phyloP scores from a whole-genome alignment of 2,113 vertebrate species.

The Symphodus melops region DNA sequence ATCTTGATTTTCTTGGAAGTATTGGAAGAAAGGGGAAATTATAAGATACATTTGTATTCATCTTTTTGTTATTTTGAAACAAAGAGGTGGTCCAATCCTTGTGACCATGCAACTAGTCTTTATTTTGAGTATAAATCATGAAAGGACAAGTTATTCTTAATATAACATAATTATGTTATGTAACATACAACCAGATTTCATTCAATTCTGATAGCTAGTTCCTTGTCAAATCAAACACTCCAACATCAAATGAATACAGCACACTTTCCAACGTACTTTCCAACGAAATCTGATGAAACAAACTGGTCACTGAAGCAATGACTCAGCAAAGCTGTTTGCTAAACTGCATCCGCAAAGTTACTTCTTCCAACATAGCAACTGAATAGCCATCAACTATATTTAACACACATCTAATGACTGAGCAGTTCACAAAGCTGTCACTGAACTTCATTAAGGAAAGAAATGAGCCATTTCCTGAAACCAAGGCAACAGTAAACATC shows the following conservation, averaged over 20 bases:
- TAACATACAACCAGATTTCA: not conserved
- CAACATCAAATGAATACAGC: too few species aligned
- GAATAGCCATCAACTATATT: conserved; percentile 16
- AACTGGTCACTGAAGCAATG: not conserved
- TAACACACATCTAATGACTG: conserved; percentile 37
- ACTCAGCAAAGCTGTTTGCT: not conserved
- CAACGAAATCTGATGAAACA: not conserved
- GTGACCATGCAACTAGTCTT: too few species aligned
- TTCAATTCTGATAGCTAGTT: not conserved
- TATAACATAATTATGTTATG: not conserved
- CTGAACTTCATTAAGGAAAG: conserved; percentile 58
- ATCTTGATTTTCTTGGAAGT: too few species aligned
- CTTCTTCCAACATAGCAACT: conserved; percentile 8
- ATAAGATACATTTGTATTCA: too few species aligned
- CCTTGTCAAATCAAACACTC: not conserved
- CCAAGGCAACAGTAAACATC: conserved; percentile 30
- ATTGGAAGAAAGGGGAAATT: too few species aligned
- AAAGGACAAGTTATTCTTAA: too few species aligned
- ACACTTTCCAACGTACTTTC: not conserved
- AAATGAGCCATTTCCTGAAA: conserved; percentile 55
- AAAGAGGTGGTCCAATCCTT: too few species aligned
- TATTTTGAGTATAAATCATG: too few species aligned
- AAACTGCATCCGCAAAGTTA: conserved; percentile 28
- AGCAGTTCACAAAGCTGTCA: conserved; percentile 30
- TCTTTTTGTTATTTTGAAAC: too few species aligned